A percentile compares a stretch with the other conserved stretches of the same genome.
Evolutionary conservation across 2,113 vertebrate genomes (phyloP).

Genomic region (Riparia riparia): DNA sequence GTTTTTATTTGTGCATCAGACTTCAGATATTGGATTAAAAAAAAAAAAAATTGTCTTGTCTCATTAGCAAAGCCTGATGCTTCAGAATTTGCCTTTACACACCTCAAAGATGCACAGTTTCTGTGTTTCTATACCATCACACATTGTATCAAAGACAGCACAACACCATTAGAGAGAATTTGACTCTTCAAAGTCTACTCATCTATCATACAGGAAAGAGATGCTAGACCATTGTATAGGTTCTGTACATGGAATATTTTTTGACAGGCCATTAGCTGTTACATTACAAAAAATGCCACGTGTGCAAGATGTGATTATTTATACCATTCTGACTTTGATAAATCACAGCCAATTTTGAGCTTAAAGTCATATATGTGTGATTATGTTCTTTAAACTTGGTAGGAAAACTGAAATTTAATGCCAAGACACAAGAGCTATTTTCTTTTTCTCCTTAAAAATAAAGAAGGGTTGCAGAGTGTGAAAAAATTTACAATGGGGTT

Average conservation of each 20-base stretch:
- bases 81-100: background rate
- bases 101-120: background rate
- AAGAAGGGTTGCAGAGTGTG: background rate
- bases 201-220: background rate
- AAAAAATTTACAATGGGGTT: background rate
- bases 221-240: background rate
- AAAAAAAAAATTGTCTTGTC: background rate
- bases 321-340: conserved; percentile 9
- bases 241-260: background rate
- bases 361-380: background rate
- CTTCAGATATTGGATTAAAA: background rate
- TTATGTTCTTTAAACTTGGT: background rate
- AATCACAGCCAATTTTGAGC: background rate
- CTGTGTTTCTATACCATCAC: background rate
- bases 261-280: conserved; percentile 6
- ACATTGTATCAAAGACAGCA: background rate
- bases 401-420: conserved; percentile 1
- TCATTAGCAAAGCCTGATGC: background rate
- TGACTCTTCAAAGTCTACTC: background rate
- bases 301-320: conserved; percentile 32
- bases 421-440: background rate
- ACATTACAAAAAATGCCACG: background rate
- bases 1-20: background rate
- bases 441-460: background rate
- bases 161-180: background rate